Evolutionary conservation across 2,113 vertebrate species (phyloP), one percentile per base, ranked within the genome.

Genomic region (Climacteris rufus): DNA sequence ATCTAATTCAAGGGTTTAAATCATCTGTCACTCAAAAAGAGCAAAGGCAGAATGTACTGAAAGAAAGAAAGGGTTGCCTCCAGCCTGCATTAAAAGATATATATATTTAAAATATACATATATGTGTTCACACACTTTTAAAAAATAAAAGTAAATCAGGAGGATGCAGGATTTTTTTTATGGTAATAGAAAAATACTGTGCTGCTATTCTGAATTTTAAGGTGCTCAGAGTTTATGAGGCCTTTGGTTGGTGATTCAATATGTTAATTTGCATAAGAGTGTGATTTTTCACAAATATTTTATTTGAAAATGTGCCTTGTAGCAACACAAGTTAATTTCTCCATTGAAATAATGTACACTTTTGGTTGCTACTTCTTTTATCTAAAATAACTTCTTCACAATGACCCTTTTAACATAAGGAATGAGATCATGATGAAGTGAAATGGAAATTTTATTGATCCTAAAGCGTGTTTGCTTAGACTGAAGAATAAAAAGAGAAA

Each of bases 361-460:
- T 69, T n/a, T 14, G 9, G 0, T 5, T 56, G 7, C 25, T n/a
- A 6, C 31, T n/a, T 42, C n/a, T 35, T n/a, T 9, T 2, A 8
- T 18, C 15, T 64, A 13, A 56, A 82, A 45, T 61, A 50, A 35
- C 11, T 75, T 59, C 37, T 47, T 68, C n/a, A 39, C 17, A 61
- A 78, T 86, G 21, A 52, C 3, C 10, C 4, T 93, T 92, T 94
- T 80, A 91, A 91, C 93, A 50, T 77, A 72, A 78, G 28, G 16
- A 90, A 86, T 91, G 19, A 78, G 50, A 45, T 85, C 31, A 74
- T 42, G 27, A 81, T 70, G 57, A 76, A 91, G 33, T 49, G 49
- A 93, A 94, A 92, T 79, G 33, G 42, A 92, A 53, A 42, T 72
- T 91, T 84, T 95, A 89, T 87, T 96, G 80, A 95, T 89, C 76